A percentile compares a stretch with the other conserved stretches of the same genome.
These are phyloP conservation scores for Cataglyphis albicans DNA, from an alignment of 2,888 invertebrate species.

Conservation along the genomic window DNA sequence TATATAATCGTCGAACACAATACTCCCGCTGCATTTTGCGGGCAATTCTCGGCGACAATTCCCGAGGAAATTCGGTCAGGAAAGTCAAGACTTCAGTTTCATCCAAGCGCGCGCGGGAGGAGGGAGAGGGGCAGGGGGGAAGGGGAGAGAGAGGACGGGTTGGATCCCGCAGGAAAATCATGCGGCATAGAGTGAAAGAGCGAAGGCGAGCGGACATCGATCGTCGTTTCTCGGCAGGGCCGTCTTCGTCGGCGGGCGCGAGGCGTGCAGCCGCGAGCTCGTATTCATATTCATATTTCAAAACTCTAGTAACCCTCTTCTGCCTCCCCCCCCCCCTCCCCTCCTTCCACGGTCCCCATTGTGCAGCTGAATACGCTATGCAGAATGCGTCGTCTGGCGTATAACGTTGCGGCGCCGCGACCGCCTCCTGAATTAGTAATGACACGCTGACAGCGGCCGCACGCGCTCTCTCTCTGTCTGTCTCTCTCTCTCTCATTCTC, in stretches of 20 bases:
- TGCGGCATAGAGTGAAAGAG: constrained; percentile 12
- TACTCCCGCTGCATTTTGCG: background rate
- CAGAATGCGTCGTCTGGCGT: constrained; percentile 82
- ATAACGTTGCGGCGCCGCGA: constrained; percentile 80
- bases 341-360: constrained; percentile 78
- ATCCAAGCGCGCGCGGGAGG: background rate
- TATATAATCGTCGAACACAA: constrained; percentile 22
- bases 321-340: no score
- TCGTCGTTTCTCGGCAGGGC: constrained; percentile 63
- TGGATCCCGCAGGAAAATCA: constrained; percentile 23
- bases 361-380: constrained; percentile 81
- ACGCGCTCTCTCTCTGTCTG: background rate
- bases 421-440: constrained; percentile 83
- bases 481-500: no score
- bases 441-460: constrained; percentile 77
- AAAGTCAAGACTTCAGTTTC: constrained; percentile 32
- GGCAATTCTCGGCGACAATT: constrained; percentile 30
- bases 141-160: no score
- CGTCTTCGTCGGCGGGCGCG: constrained; percentile 78
- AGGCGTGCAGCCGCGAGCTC: constrained; percentile 71
- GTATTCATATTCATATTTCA: constrained; percentile 83
- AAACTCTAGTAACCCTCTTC: constrained; percentile 75
- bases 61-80: constrained; percentile 26
- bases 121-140: no score
- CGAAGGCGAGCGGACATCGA: constrained; percentile 68